A percentile compares a stretch with the other conserved stretches of the same genome.
Conservation (phyloP, 2,113 vertebrate species). For the Polypterus senegalus region DNA sequence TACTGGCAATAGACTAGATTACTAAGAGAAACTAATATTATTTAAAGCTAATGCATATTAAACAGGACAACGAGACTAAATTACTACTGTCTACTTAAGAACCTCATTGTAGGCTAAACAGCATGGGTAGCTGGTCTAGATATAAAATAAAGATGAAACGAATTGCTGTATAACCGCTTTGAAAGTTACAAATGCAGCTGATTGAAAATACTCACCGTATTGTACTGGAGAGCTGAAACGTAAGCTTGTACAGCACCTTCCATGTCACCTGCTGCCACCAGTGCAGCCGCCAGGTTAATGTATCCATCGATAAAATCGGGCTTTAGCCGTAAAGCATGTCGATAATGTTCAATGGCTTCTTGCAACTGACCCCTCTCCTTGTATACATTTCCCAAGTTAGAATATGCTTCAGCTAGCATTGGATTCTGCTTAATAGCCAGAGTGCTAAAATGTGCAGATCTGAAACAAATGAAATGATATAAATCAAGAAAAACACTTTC, state of each 20-base stretch:
- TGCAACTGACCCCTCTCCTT: constrained; percentile 96
- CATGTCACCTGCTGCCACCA: constrained; percentile 97
- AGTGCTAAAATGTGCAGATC: constrained; percentile 97
- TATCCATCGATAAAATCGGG: constrained; percentile 98
- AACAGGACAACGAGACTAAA: too few species aligned
- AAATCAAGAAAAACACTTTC: too few species aligned
- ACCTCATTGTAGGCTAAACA: too few species aligned
- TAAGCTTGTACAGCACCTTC: constrained; percentile 97
- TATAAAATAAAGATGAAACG: too few species aligned
- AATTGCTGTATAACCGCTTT: too few species aligned
- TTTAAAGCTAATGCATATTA: too few species aligned
- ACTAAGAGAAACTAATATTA: too few species aligned
- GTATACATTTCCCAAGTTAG: constrained; percentile 93
- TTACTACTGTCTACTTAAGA: too few species aligned
- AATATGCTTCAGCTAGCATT: constrained; percentile 95
- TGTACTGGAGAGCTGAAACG: constrained; percentile 96
- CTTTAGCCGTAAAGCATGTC: constrained; percentile 87
- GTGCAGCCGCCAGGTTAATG: constrained; percentile 91
- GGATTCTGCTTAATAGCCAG: constrained; percentile 98
- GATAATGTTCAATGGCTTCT: constrained; percentile 95
- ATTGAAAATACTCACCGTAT: constrained; percentile 68
- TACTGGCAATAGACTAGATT: too few species aligned
- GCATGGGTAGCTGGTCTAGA: too few species aligned
- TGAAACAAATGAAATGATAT: constrained; percentile 27
- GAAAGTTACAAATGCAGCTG: neutral